Percentiles rank a stretch among this genome's conserved stretches.
These are phyloP conservation scores for Cryptotis parvus DNA, from an alignment of 2,113 vertebrate species.

Conservation along the genomic window DNA sequence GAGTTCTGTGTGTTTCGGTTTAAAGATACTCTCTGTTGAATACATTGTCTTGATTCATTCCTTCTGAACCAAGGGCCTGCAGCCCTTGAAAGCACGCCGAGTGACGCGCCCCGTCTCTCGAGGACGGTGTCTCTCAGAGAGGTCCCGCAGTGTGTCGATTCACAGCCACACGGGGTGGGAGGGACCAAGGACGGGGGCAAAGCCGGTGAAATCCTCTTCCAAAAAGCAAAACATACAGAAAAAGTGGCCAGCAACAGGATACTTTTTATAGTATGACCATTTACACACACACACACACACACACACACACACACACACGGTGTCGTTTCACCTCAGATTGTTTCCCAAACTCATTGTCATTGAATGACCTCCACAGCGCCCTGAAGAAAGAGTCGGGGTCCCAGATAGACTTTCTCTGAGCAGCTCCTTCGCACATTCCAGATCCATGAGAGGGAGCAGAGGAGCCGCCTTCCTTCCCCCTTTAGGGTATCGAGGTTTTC, in stretches of 20 bases:
- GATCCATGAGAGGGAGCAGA: background rate
- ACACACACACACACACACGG: too few species aligned
- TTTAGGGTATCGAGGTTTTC: background rate
- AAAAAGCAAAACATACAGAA: background rate
- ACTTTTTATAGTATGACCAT: background rate
- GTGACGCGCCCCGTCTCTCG: background rate
- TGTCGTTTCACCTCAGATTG: background rate
- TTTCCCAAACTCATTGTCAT: background rate
- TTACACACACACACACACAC: background rate
- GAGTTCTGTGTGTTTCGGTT: background rate
- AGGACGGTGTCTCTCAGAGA: background rate
- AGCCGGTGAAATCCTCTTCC: background rate
- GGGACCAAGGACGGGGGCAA: too few species aligned
- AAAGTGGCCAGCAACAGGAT: background rate
- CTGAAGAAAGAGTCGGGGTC: background rate
- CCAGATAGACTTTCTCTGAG: background rate
- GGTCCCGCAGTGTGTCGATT: too few species aligned
- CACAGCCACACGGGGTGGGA: background rate
- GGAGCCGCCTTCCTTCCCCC: too few species aligned
- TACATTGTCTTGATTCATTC: background rate
- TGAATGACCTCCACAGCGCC: background rate
- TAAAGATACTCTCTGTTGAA: background rate
- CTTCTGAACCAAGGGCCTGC: background rate
- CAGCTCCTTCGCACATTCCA: background rate
- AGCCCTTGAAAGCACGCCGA: background rate